These are phyloP conservation scores for Octonoba sinensis DNA, from an alignment of 2,888 invertebrate genomes.

Conservation along the genomic window DNA sequence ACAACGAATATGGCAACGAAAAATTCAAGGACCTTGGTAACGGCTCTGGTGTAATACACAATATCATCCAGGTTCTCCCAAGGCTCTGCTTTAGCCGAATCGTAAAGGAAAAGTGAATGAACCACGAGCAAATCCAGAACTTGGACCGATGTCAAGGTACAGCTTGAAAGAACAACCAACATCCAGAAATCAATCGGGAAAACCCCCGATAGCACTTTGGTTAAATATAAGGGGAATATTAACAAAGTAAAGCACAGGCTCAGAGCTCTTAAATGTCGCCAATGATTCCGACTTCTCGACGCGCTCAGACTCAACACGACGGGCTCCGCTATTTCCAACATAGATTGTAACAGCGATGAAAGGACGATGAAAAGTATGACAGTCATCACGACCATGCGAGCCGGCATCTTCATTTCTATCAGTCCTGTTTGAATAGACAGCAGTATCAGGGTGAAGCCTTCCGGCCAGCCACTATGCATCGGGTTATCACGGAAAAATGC, in stretches of 20 bases:
- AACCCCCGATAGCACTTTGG: constrained; percentile 71
- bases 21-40: constrained; percentile 73
- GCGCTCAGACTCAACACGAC: constrained; percentile 73
- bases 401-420: constrained; percentile 73
- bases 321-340: constrained; percentile 75
- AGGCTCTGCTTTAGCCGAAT: constrained; percentile 71
- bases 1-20: constrained; percentile 74
- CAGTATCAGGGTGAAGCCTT: constrained; percentile 74
- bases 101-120: constrained; percentile 73
- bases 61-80: constrained; percentile 75
- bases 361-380: constrained; percentile 74
- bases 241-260: constrained; percentile 71
- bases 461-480: constrained; percentile 73
- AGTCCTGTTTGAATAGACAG: constrained; percentile 74
- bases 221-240: constrained; percentile 72
- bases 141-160: constrained; percentile 72
- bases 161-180: constrained; percentile 74
- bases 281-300: constrained; percentile 70
- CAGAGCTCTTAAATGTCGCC: constrained; percentile 71
- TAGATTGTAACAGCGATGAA: constrained; percentile 75
- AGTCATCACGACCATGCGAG: constrained; percentile 74
- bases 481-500: constrained; percentile 69
- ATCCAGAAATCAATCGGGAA: constrained; percentile 74
- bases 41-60: constrained; percentile 73
- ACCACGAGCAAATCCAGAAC: constrained; percentile 73